A percentile compares a stretch with the other conserved stretches of the same genome.
These are phyloP conservation scores for Coelogynopora nodosa DNA, from an alignment of 2,888 invertebrate genomes.

Conservation along the genomic window DNA sequence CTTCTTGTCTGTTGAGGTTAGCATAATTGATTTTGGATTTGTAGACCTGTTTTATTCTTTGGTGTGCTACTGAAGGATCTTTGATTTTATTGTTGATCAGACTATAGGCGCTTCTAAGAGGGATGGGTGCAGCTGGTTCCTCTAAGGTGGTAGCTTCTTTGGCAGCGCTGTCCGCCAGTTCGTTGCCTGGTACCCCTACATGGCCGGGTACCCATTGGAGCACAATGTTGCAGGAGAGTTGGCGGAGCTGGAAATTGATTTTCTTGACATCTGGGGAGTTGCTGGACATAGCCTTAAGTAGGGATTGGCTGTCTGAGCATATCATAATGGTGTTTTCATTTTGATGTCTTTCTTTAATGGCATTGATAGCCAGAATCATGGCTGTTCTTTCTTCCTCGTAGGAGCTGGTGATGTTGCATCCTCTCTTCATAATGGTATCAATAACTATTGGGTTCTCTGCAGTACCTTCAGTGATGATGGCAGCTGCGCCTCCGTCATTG, in stretches of 20 bases:
- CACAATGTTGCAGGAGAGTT: not conserved
- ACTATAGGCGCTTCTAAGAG: slow-evolving; percentile 11
- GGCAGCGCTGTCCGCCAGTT: not conserved
- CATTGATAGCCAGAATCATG: not conserved
- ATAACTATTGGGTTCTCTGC: not conserved
- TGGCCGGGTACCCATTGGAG: slow-evolving; percentile 3
- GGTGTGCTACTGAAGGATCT: not conserved
- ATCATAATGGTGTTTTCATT: not conserved
- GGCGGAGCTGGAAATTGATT: not conserved
- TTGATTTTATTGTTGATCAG: not conserved
- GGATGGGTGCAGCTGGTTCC: not conserved
- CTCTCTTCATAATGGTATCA: not conserved
- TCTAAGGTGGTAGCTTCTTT: not conserved
- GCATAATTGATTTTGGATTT: not conserved
- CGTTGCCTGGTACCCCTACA: not conserved
- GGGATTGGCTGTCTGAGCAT: not conserved
- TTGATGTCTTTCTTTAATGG: not conserved
- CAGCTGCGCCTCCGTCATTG: not conserved
- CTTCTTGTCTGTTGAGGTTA: not conserved
- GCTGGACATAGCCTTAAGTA: not conserved
- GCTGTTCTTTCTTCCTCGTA: not conserved
- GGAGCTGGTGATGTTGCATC: not conserved
- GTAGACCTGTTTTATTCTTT: not conserved
- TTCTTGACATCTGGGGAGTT: not conserved
- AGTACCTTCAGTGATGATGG: not conserved